These are phyloP conservation scores for Bradypus variegatus DNA, from an alignment of 2,797 vertebrate genomes.

Conservation along the genomic window DNA sequence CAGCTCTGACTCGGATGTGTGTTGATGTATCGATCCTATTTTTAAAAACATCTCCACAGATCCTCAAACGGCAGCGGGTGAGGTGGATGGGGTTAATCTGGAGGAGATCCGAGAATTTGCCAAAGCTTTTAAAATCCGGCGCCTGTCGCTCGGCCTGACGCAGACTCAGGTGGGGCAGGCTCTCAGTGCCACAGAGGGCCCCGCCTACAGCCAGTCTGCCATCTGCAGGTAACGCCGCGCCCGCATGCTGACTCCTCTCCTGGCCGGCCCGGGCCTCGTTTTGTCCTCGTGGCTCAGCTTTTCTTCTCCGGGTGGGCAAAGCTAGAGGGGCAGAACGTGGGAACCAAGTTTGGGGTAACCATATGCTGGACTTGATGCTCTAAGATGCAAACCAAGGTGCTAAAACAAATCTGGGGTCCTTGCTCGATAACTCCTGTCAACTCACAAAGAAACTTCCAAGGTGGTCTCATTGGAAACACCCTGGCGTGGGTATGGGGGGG, in stretches of 20 bases:
- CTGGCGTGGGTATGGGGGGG: rapidly evolving
- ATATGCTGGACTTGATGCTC: neutral
- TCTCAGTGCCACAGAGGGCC: conserved; percentile 95
- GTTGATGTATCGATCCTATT: conserved; percentile 58
- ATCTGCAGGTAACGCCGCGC: conserved; percentile 96
- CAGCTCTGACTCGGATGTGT: neutral
- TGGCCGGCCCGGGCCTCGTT: conserved; percentile 37
- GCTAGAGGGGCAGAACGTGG: conserved; percentile 24
- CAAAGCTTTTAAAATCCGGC: conserved; percentile 99
- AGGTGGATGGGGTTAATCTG: conserved; percentile 99
- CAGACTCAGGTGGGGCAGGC: conserved; percentile 99
- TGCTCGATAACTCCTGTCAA: conserved; percentile 50
- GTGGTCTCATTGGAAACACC: neutral
- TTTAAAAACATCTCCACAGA: conserved; percentile 80
- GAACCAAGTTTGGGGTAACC: neutral
- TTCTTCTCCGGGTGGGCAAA: conserved; percentile 50
- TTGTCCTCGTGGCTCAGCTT: neutral
- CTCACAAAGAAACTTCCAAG: conserved; percentile 55
- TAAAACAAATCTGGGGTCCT: conserved; percentile 5
- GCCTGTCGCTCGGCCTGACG: conserved; percentile 98
- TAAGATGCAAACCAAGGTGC: neutral
- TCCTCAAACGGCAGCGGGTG: conserved; percentile 93
- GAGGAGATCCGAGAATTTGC: conserved; percentile 99
- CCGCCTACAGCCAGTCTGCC: conserved; percentile 99
- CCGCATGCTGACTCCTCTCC: conserved; percentile 59